A percentile compares a stretch with the other conserved stretches of the same genome.
Evolutionary conservation across 2,113 vertebrate species (phyloP).

Genomic region (Miniopterus natalensis): DNA sequence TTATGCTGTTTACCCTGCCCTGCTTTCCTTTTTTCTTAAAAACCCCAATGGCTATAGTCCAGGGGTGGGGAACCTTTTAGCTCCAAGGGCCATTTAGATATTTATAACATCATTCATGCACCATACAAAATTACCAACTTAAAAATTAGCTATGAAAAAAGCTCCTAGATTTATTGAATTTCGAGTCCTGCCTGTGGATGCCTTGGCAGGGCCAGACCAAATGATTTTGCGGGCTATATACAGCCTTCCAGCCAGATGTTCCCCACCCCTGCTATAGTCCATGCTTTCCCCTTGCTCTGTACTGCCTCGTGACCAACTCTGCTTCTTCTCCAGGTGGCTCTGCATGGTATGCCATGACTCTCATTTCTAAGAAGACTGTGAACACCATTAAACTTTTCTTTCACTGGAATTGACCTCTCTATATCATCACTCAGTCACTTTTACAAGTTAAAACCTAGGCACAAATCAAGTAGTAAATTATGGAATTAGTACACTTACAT

Average conservation of each 20-base stretch:
- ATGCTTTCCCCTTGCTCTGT: not conserved
- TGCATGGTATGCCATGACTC: not conserved
- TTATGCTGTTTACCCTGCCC: not conserved
- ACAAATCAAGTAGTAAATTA: not conserved
- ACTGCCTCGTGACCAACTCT: not conserved
- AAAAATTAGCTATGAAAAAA: too few relatives aligned
- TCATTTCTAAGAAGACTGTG: not conserved
- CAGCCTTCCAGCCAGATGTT: too few relatives aligned
- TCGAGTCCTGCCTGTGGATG: too few relatives aligned
- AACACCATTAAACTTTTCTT: not conserved
- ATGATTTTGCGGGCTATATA: too few relatives aligned
- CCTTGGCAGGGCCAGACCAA: too few relatives aligned
- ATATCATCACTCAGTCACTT: not conserved
- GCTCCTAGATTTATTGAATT: too few relatives aligned
- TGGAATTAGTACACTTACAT: not conserved
- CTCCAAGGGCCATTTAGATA: too few relatives aligned
- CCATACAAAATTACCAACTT: too few relatives aligned
- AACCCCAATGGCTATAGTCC: not conserved
- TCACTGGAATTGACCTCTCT: not conserved
- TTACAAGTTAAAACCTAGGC: constrained; percentile 14
- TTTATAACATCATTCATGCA: too few relatives aligned
- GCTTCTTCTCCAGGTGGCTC: not conserved
- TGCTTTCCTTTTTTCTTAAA: not conserved
- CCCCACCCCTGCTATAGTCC: too few relatives aligned
- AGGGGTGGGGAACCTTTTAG: too few relatives aligned